Base-by-base conservation (phyloP, 2,888 invertebrate genomes). In the Polymixis lichenea region DNA sequence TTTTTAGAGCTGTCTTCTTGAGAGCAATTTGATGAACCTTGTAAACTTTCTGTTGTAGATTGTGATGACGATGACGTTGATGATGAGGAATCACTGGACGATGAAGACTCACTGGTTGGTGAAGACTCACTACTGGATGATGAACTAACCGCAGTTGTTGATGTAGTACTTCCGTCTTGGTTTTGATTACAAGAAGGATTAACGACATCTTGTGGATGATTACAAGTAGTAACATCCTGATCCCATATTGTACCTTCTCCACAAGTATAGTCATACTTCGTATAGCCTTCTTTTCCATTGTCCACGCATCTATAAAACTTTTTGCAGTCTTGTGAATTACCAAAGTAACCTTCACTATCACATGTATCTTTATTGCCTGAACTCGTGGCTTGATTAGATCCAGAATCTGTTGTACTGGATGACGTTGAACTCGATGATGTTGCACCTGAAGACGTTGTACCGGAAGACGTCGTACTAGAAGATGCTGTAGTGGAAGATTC, bases 181-280 rank as follows among this genome's bases (percentile, higher is more conserved):
- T 75, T 85, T 78, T 88, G 80, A 75, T 89, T 87, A 88, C 96
- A 96, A 25, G 95, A 93, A 22, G 93, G 93, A 78, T 94, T 93
- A 61, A 83, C 82, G 32, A 96, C 96, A 84, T 95, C 94, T 87
- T 92, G 90, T 69, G 96, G 95, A 89, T 96, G 95, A 89, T 96
- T 96, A 87, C 96, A 96, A 53, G 93, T 92, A 61, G 89, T 91
- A 64, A 97, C 90, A 65, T 96, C 95, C 89, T 97, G 97, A 91
- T 98, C 98, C 98, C 98, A 98, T n/a, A 97, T 97, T 0, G 98
- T 98, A 53, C 97, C 98, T 67, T 97, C 97, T 0, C 97, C 97
- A 88, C 98, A 98, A 55, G 93, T 94, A 86, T 97, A 98, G 25
- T 97, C 97, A 87, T 97, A 97, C 91, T 97, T 97, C 4, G 94